Percentiles rank a stretch among this genome's conserved stretches.
Evolutionary conservation across 1,140 invertebrate genomes (phyloP).

Genomic region (Drosophila subpulchrella): DNA sequence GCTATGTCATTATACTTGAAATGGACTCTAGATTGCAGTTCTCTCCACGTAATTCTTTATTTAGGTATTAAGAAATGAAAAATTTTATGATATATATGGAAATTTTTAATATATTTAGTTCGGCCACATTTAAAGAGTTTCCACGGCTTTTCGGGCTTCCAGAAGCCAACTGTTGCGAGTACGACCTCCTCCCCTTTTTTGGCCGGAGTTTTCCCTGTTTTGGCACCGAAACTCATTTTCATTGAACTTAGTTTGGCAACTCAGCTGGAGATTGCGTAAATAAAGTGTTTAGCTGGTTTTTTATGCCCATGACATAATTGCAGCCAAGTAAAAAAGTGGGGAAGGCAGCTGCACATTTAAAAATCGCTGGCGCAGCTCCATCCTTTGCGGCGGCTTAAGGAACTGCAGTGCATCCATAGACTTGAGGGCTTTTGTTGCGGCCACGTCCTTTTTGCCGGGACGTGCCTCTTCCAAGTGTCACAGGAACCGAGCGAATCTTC

Average conservation of each 20-base stretch:
- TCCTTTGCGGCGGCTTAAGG: constrained; percentile 22
- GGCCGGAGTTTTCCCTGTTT: constrained; percentile 10
- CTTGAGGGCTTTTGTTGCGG: constrained; percentile 7
- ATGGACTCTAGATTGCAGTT: no score
- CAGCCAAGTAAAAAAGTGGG: constrained; percentile 9
- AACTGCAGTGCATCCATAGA: constrained; percentile 22
- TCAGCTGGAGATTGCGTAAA: constrained; percentile 63
- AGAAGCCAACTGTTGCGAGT: constrained; percentile 36
- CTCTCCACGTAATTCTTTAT: no score
- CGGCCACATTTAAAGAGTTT: constrained; percentile 4
- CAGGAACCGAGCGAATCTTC: constrained; percentile 17
- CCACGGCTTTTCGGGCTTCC: background rate
- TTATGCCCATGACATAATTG: constrained; percentile 70
- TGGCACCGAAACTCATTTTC: constrained; percentile 51
- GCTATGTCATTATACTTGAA: no score
- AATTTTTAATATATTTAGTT: no score
- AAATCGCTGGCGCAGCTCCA: constrained; percentile 20
- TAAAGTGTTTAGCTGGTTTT: constrained; percentile 76
- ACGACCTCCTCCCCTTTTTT: background rate
- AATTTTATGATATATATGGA: no score
- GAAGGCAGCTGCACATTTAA: constrained; percentile 15
- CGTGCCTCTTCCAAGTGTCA: constrained; percentile 40
- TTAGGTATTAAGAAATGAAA: no score
- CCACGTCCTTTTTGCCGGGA: constrained; percentile 1
- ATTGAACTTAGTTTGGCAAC: constrained; percentile 76